Evolutionary conservation across 2,888 invertebrate genomes (phyloP).

Genomic region (Alentia gelatinosa): DNA sequence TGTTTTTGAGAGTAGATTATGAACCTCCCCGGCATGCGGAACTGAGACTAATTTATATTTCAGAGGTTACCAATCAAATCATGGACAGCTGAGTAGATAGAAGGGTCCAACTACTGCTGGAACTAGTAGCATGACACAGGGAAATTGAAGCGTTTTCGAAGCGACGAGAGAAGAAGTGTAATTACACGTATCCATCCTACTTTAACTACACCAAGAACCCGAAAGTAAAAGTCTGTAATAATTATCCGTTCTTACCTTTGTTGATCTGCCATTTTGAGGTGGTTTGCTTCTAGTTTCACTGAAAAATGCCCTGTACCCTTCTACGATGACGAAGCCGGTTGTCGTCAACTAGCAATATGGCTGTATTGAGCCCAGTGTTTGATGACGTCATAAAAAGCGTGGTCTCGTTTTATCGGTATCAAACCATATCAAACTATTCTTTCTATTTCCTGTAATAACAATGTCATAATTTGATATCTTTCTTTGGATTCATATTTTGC

Average conservation of each 20-base stretch:
- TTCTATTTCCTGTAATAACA: too few relatives aligned
- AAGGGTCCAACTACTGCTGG: background rate
- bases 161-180: background rate
- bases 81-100: background rate
- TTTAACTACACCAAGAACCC: background rate
- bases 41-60: too few relatives aligned
- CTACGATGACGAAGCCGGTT: constrained; percentile 33
- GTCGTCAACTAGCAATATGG: constrained; percentile 37
- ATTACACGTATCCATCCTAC: background rate
- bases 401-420: too few relatives aligned
- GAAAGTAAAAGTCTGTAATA: too few relatives aligned
- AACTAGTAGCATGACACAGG: background rate
- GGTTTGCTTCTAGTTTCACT: background rate
- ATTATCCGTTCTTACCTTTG: background rate
- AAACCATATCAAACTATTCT: too few relatives aligned
- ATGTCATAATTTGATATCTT: too few relatives aligned
- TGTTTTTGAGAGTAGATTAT: too few relatives aligned
- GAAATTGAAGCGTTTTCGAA: background rate
- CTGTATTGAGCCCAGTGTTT: background rate
- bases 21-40: too few relatives aligned
- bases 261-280: constrained; percentile 1
- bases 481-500: too few relatives aligned
- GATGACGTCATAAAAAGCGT: background rate
- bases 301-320: background rate
- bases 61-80: too few relatives aligned